phyloP scores from a whole-genome alignment of 2,113 vertebrate species.

The Microcebus murinus region DNA sequence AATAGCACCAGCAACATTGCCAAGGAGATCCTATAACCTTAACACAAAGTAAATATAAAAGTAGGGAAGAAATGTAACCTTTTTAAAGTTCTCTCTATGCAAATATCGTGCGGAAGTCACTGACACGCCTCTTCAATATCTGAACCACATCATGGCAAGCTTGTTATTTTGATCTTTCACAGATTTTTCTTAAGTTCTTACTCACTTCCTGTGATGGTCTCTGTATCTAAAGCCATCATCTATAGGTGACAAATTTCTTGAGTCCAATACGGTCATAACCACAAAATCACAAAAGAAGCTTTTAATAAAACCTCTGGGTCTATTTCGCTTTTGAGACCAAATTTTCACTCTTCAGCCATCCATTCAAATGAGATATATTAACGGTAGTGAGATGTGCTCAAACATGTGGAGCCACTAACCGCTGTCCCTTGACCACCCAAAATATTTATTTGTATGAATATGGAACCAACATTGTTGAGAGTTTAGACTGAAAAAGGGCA shows the following conservation, averaged over 20 bases:
- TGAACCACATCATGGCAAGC: neutral
- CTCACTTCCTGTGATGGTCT: neutral
- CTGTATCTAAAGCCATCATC: neutral
- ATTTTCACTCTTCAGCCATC: neutral
- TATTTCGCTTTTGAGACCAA: neutral
- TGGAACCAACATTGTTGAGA: neutral
- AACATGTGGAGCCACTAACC: fast-evolving
- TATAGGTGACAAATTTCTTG: neutral
- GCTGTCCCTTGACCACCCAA: neutral
- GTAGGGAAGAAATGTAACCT: slow-evolving; percentile 73
- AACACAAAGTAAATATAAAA: slow-evolving; percentile 72
- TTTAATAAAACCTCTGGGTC: neutral
- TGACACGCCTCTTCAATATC: neutral
- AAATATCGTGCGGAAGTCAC: slow-evolving; percentile 68
- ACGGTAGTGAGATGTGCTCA: neutral
- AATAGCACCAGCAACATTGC: slow-evolving; percentile 61
- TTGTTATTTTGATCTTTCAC: slow-evolving; percentile 2
- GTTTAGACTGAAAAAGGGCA: neutral
- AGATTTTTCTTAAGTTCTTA: neutral
- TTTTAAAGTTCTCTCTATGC: slow-evolving; percentile 74
- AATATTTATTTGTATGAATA: neutral
- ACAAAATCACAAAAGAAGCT: neutral
- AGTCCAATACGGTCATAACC: neutral
- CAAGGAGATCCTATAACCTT: slow-evolving; percentile 73
- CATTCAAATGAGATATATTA: neutral